Percentiles rank a stretch among this genome's conserved stretches.
Evolutionary conservation across 2,113 vertebrate genomes (phyloP).

Genomic region (Hydrolagus affinis): DNA sequence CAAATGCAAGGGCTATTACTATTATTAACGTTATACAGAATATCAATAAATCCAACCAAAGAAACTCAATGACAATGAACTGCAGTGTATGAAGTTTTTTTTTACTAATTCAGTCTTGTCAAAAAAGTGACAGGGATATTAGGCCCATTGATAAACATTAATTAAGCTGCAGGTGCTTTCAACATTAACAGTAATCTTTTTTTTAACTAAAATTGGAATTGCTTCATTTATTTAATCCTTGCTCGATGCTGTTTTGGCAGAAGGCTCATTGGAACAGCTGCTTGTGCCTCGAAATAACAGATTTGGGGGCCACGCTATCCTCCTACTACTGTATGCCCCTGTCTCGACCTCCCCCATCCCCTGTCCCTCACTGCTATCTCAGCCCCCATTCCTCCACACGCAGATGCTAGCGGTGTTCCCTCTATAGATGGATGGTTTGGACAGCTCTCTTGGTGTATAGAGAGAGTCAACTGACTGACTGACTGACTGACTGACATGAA

Average conservation of each 20-base stretch:
- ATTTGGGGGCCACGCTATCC: background rate
- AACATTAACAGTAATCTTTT: background rate
- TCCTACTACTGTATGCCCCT: too few relatives aligned
- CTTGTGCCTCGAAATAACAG: background rate
- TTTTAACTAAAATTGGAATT: background rate
- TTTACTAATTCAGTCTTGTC: background rate
- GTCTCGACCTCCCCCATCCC: too few relatives aligned
- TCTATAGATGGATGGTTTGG: background rate
- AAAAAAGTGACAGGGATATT: background rate
- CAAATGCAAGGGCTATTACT: too few relatives aligned
- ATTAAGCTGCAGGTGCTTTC: conserved; percentile 14
- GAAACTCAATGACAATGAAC: background rate
- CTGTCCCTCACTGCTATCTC: background rate
- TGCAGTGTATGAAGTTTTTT: background rate
- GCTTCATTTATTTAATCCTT: background rate
- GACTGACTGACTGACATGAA: background rate
- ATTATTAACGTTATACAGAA: too few relatives aligned
- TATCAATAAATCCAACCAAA: background rate
- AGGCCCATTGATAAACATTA: background rate
- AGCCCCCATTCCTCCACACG: background rate
- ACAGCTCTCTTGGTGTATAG: background rate
- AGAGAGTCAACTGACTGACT: background rate
- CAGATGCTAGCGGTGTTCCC: background rate
- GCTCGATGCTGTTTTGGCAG: background rate
- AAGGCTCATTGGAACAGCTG: background rate